Conservation (phyloP, 2,888 invertebrate genomes). For the Mayetiola destructor region DNA sequence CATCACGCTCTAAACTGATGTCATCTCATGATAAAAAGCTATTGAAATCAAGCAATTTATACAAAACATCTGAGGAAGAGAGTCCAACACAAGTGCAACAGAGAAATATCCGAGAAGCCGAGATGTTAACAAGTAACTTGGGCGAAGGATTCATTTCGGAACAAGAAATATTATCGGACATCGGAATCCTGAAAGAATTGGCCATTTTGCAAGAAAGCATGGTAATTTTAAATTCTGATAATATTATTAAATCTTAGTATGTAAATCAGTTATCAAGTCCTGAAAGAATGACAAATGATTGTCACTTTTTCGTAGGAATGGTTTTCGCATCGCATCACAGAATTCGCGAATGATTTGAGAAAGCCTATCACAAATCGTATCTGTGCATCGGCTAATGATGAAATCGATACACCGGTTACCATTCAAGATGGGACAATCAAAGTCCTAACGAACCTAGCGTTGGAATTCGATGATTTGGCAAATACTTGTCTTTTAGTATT, state of each 20-base stretch:
- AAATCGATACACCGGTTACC: slow-evolving; percentile 24
- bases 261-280: not conserved
- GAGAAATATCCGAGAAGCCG: slow-evolving; percentile 75
- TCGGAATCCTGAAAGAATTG: slow-evolving; percentile 64
- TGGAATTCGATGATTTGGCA: slow-evolving; percentile 75
- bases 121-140: slow-evolving; percentile 81
- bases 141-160: slow-evolving; percentile 74
- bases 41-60: slow-evolving; percentile 28
- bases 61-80: slow-evolving; percentile 47
- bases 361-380: slow-evolving; percentile 36
- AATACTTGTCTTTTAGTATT: slow-evolving; percentile 82
- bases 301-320: slow-evolving; percentile 48
- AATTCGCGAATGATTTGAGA: slow-evolving; percentile 42
- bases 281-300: slow-evolving; percentile 14
- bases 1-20: slow-evolving; percentile 23
- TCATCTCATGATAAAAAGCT: slow-evolving; percentile 21
- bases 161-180: slow-evolving; percentile 76
- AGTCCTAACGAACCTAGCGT: slow-evolving; percentile 53
- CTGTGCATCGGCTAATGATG: slow-evolving; percentile 18
- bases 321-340: slow-evolving; percentile 54
- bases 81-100: slow-evolving; percentile 65
- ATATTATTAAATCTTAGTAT: slow-evolving; percentile 19
- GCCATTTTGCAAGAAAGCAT: slow-evolving; percentile 86
- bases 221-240: too few species aligned
- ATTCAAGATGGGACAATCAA: slow-evolving; percentile 45